A percentile compares a stretch with the other conserved stretches of the same genome.
phyloP scores from a whole-genome alignment of 2,797 vertebrate species.

The Astyanax mexicanus region DNA sequence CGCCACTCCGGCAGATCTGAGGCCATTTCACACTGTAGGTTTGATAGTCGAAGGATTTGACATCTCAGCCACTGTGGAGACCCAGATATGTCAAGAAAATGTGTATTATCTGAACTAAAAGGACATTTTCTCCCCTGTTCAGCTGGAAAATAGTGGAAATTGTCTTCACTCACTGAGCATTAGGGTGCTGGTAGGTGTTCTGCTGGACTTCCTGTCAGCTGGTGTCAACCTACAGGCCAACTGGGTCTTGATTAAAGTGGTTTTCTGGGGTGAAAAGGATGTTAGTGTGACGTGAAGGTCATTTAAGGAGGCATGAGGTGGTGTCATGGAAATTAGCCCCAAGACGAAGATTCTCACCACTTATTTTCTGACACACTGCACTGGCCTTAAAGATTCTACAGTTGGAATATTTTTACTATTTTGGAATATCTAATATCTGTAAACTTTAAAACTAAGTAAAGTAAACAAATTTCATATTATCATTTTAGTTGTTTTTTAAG shows the following conservation, averaged over 20 bases:
- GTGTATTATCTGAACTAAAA: constrained; percentile 45
- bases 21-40: constrained; percentile 24
- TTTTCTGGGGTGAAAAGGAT: neutral
- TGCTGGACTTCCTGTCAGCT: constrained; percentile 40
- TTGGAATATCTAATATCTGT: too few relatives aligned
- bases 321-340: neutral
- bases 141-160: constrained; percentile 22
- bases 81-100: constrained; percentile 58
- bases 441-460: too few relatives aligned
- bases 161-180: constrained; percentile 17
- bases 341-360: neutral
- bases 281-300: neutral
- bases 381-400: neutral
- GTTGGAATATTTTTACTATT: neutral
- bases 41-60: constrained; percentile 28
- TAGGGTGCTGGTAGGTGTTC: constrained; percentile 27
- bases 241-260: neutral
- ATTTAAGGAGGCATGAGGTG: neutral
- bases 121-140: constrained; percentile 22
- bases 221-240: constrained; percentile 30
- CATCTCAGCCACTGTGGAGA: constrained; percentile 42
- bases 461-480: too few relatives aligned
- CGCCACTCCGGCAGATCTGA: constrained; percentile 1
- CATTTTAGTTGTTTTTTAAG: too few relatives aligned
- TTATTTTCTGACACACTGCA: neutral